Percentiles rank a stretch among this genome's conserved stretches.
Conservation (phyloP, 2,888 invertebrate species). For the Chymomyza caudatula region DNA sequence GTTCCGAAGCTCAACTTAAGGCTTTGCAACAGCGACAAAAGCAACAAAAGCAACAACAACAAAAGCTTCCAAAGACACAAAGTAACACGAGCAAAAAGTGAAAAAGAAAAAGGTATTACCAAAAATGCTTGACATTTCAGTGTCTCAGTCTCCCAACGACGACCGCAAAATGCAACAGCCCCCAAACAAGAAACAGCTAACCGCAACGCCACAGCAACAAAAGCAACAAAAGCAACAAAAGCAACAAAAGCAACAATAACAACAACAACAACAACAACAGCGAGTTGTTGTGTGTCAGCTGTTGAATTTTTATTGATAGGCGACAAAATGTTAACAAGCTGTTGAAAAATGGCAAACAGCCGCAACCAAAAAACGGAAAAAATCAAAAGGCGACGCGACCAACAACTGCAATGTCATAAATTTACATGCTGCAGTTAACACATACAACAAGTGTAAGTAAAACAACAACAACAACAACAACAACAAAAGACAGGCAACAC, state of each 20-base stretch:
- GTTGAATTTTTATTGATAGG: constrained; percentile 46
- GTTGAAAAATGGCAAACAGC: constrained; percentile 58
- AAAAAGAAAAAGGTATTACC: neutral
- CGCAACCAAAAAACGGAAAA: constrained; percentile 10
- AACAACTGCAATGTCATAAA: constrained; percentile 67
- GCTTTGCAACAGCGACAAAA: neutral
- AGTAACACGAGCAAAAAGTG: neutral
- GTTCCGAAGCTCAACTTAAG: neutral
- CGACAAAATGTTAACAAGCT: constrained; percentile 72
- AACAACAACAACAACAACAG: constrained; percentile 12
- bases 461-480: neutral
- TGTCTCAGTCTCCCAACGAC: neutral
- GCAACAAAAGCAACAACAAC: neutral
- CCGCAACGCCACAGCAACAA: constrained; percentile 1
- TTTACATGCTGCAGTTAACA: constrained; percentile 45
- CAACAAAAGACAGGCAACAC: constrained; percentile 36
- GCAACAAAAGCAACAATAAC: constrained; percentile 3
- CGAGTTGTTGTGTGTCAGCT: constrained; percentile 1
- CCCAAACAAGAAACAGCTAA: neutral
- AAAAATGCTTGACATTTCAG: neutral
- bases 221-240: constrained; percentile 6
- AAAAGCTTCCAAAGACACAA: neutral
- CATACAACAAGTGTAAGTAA: neutral
- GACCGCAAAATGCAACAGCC: neutral
- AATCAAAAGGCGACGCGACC: constrained; percentile 21